These are phyloP conservation scores for Melanostoma scalare DNA, from an alignment of 2,888 invertebrate genomes.

Conservation along the genomic window DNA sequence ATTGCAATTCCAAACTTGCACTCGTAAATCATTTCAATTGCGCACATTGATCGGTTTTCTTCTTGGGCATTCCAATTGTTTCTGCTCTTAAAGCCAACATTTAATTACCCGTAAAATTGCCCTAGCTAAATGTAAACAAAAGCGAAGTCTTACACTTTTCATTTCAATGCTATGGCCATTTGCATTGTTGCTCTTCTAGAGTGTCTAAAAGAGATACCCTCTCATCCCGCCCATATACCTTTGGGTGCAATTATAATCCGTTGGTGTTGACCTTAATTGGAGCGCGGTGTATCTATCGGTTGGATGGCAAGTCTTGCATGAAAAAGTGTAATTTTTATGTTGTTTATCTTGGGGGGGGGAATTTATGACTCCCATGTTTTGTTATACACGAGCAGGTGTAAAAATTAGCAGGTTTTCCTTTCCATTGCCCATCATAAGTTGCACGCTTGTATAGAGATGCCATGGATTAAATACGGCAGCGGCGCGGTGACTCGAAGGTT, in stretches of 20 bases:
- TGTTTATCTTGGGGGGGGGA: constrained; percentile 38
- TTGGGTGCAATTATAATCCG: constrained; percentile 45
- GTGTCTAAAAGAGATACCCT: too few species aligned
- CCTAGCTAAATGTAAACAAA: constrained; percentile 35
- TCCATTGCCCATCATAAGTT: constrained; percentile 35
- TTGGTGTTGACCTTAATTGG: constrained; percentile 66
- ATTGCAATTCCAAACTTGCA: constrained; percentile 12
- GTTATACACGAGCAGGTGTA: constrained; percentile 57
- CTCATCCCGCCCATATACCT: too few species aligned
- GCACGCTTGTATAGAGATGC: constrained; percentile 36
- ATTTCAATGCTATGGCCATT: constrained; percentile 49
- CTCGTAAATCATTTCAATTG: constrained; percentile 50
- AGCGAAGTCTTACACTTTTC: constrained; percentile 48
- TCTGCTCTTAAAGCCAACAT: constrained; percentile 25
- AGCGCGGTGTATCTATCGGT: constrained; percentile 43
- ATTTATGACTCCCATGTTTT: constrained; percentile 12
- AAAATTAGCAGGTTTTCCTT: constrained; percentile 65
- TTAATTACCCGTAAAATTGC: constrained; percentile 52
- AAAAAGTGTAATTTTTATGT: constrained; percentile 47
- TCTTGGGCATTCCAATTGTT: constrained; percentile 49
- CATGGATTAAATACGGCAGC: constrained; percentile 1
- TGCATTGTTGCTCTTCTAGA: constrained; percentile 14
- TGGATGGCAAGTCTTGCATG: constrained; percentile 44
- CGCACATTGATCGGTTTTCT: constrained; percentile 44
- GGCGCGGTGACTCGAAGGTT: constrained; percentile 11